A percentile compares a stretch with the other conserved stretches of the same genome.
These are phyloP conservation scores for Albula glossodonta DNA, from an alignment of 2,113 vertebrate species.

Conservation along the genomic window DNA sequence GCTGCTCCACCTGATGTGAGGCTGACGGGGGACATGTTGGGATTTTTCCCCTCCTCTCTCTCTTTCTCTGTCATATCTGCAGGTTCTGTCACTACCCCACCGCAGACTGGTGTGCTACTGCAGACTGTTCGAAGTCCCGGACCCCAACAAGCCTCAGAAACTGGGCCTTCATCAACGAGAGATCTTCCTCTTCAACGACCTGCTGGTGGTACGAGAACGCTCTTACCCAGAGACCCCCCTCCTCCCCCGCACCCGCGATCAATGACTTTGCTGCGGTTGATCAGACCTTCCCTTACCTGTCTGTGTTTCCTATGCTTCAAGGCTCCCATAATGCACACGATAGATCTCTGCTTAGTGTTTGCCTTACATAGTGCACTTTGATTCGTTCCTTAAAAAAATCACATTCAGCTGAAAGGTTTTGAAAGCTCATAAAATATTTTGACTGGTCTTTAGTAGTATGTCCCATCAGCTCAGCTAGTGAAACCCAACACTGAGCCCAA, in stretches of 20 bases:
- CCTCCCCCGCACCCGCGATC: neutral
- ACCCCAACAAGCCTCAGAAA: constrained; percentile 96
- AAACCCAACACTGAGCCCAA: neutral
- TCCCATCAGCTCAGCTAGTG: too few species aligned
- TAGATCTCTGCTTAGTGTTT: neutral
- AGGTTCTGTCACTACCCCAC: constrained; percentile 94
- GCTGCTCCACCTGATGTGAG: too few species aligned
- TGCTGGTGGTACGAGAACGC: constrained; percentile 83
- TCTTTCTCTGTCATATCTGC: constrained; percentile 26
- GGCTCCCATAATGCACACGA: neutral
- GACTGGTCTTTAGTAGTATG: too few species aligned
- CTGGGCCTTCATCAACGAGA: constrained; percentile 93
- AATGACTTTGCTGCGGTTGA: constrained; percentile 26
- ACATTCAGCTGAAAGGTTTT: too few species aligned
- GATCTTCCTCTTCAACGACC: constrained; percentile 98
- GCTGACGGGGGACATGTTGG: neutral
- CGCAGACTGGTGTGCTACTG: constrained; percentile 97
- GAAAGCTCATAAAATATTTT: too few species aligned
- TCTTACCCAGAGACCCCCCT: neutral
- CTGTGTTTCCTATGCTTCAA: neutral
- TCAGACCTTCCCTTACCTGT: neutral
- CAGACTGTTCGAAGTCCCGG: constrained; percentile 93
- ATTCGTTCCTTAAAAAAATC: too few species aligned
- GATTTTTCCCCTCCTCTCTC: neutral
- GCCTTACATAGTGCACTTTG: too few species aligned